These are phyloP conservation scores for Camelus bactrianus DNA, from an alignment of 2,113 vertebrate genomes.

Conservation along the genomic window DNA sequence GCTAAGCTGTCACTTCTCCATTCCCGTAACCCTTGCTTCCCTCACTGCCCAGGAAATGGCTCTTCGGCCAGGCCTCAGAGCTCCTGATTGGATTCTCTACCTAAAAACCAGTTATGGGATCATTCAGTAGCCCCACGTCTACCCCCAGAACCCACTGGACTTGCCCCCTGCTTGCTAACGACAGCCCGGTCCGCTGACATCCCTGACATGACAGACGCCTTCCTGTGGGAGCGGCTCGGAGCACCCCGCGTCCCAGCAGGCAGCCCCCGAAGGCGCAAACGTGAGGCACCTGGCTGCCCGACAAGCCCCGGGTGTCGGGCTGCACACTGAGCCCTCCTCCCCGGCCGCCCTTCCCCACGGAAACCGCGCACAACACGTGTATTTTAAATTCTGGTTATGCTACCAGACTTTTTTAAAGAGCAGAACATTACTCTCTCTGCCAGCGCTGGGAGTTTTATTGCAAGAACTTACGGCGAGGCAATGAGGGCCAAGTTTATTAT, in stretches of 20 bases:
- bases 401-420: conserved; percentile 79
- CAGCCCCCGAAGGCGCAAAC: background rate
- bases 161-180: conserved; percentile 77
- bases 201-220: conserved; percentile 72
- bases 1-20: background rate
- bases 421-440: conserved; percentile 84
- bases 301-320: background rate
- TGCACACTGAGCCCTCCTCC: background rate
- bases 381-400: conserved; percentile 78
- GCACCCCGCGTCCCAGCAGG: background rate
- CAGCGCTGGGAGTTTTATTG: conserved; percentile 89
- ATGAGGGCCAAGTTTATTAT: conserved; percentile 88
- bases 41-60: conserved; percentile 44
- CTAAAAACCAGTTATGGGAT: conserved; percentile 63
- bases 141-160: conserved; percentile 51
- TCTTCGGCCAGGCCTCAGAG: conserved; percentile 43
- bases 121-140: conserved; percentile 35
- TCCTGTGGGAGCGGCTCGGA: conserved; percentile 75
- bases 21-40: background rate
- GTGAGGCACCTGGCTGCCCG: background rate
- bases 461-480: conserved; percentile 84
- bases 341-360: conserved; percentile 49
- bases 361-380: background rate
- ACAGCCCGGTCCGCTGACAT: conserved; percentile 75
- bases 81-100: conserved; percentile 62